Conservation (phyloP, 2,113 vertebrate species). For the Mesoclemmys tuberculata region DNA sequence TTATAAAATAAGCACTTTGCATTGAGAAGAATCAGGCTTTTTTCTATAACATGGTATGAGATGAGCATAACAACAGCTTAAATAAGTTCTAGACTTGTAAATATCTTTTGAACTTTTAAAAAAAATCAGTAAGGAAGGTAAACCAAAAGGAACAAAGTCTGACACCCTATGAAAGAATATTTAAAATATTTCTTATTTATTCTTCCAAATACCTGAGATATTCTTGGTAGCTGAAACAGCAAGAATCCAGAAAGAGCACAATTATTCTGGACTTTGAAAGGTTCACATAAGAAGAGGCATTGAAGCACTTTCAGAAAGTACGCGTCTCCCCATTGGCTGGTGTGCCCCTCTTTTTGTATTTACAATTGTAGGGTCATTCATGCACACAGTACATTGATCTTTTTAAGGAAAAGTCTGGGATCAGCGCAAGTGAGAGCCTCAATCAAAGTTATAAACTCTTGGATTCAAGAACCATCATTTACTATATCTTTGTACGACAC, state of each 20-base stretch:
- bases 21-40: neutral
- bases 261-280: neutral
- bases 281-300: neutral
- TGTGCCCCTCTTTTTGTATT: neutral
- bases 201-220: neutral
- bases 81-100: neutral
- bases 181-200: neutral
- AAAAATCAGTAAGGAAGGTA: neutral
- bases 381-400: neutral
- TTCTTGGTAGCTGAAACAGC: neutral
- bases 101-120: neutral
- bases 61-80: neutral
- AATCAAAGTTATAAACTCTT: neutral
- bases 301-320: neutral
- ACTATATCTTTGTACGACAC: accelerated
- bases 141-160: neutral
- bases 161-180: neutral
- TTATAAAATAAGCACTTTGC: neutral
- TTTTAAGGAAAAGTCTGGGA: neutral
- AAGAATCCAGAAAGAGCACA: neutral
- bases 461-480: neutral
- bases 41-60: neutral
- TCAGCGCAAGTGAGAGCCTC: neutral
- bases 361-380: neutral
- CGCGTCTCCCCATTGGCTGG: accelerated